Conservation (phyloP, 2,888 invertebrate genomes). For the Suillia variegata region DNA sequence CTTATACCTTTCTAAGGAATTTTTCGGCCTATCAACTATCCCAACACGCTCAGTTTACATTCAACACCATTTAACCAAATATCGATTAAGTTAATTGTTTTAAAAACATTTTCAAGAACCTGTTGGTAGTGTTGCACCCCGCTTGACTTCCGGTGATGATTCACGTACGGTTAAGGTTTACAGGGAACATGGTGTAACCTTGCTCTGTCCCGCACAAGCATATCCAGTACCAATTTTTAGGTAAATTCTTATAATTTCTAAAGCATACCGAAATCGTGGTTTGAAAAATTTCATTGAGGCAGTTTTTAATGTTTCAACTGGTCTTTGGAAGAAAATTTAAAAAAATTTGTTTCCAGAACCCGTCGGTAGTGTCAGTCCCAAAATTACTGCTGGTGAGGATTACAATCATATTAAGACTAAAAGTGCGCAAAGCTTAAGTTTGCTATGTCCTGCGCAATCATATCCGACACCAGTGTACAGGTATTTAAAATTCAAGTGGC, state of each 20-base stretch:
- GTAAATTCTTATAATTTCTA: slow-evolving; percentile 59
- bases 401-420: slow-evolving; percentile 54
- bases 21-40: too few species aligned
- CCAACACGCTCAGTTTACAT: neutral
- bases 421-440: slow-evolving; percentile 61
- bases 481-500: slow-evolving; percentile 59
- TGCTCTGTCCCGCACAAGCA: slow-evolving; percentile 77
- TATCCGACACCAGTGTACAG: slow-evolving; percentile 74
- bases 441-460: slow-evolving; percentile 72
- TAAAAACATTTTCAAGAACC: slow-evolving; percentile 66
- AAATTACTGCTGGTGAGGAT: slow-evolving; percentile 69
- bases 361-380: slow-evolving; percentile 68
- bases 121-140: slow-evolving; percentile 64
- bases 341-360: slow-evolving; percentile 55
- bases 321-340: neutral
- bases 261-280: too few species aligned
- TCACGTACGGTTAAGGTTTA: slow-evolving; percentile 57
- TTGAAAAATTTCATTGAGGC: slow-evolving; percentile 45
- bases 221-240: slow-evolving; percentile 77
- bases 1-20: neutral
- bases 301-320: slow-evolving; percentile 29
- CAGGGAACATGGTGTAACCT: slow-evolving; percentile 64
- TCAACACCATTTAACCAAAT: neutral
- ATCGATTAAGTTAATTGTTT: slow-evolving; percentile 10
- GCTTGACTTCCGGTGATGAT: slow-evolving; percentile 72